Conservation (phyloP, 2,113 vertebrate species). For the Gracilinanus agilis region DNA sequence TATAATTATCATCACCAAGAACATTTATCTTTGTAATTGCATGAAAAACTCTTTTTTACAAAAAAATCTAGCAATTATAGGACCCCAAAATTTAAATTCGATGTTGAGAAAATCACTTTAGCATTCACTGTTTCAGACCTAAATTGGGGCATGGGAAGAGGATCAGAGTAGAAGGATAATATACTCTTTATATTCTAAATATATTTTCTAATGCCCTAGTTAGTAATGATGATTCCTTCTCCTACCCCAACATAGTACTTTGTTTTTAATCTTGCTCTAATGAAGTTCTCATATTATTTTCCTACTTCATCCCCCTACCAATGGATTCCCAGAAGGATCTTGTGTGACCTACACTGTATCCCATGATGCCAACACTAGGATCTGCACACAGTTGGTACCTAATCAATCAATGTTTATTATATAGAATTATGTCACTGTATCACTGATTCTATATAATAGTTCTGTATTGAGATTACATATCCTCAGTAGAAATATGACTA, state of each 20-base stretch:
- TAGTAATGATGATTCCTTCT: not conserved
- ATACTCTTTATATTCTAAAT: not conserved
- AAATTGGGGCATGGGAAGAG: not conserved
- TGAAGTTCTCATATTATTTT: not conserved
- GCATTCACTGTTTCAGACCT: not conserved
- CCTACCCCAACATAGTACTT: not conserved
- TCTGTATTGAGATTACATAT: constrained; percentile 11
- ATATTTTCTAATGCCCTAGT: not conserved
- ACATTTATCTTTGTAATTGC: not conserved
- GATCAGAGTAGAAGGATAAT: not conserved
- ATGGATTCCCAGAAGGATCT: not conserved
- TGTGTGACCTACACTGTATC: not conserved
- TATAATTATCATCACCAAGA: not conserved
- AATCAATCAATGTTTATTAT: not conserved
- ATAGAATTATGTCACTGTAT: not conserved
- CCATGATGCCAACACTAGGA: not conserved
- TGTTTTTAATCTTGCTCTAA: not conserved
- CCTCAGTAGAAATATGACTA: not conserved
- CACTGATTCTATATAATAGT: not conserved
- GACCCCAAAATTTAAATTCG: not conserved
- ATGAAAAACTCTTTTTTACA: not conserved
- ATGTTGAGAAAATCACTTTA: not conserved
- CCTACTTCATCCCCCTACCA: not conserved
- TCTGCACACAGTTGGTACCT: constrained; percentile 25
- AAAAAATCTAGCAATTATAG: not conserved